These are phyloP conservation scores for Eilema caniola DNA, from an alignment of 2,888 invertebrate genomes.

Conservation along the genomic window DNA sequence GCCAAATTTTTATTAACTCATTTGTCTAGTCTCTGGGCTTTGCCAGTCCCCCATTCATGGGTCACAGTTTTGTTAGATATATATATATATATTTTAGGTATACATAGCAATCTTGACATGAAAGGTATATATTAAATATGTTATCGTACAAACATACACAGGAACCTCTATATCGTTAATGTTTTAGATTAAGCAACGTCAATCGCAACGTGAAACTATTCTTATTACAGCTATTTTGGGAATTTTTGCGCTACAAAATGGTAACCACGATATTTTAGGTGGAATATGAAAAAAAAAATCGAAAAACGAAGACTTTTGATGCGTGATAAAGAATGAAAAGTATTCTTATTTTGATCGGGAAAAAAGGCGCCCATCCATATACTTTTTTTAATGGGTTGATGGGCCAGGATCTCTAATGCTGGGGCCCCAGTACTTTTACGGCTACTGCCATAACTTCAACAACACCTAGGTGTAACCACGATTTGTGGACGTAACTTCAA, in stretches of 20 bases:
- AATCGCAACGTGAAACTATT: background rate
- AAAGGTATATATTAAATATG: too few species aligned
- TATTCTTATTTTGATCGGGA: background rate
- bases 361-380: background rate
- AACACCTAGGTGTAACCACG: too few species aligned
- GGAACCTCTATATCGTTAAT: slow-evolving; percentile 9
- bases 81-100: too few species aligned
- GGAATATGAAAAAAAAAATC: background rate
- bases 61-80: background rate
- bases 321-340: background rate
- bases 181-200: slow-evolving; percentile 13
- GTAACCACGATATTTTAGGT: background rate
- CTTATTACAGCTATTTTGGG: background rate
- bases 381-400: background rate
- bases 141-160: slow-evolving; percentile 4
- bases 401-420: background rate
- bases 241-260: background rate
- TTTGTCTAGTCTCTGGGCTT: background rate
- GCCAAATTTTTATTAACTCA: background rate
- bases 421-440: too few species aligned
- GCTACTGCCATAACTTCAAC: too few species aligned
- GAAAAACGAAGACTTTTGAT: background rate
- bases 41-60: too few species aligned
- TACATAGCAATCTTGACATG: too few species aligned
- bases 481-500: too few species aligned